Base-by-base conservation (phyloP, 64 coral and sea anemone genomes). In the Anthopleura sola region DNA sequence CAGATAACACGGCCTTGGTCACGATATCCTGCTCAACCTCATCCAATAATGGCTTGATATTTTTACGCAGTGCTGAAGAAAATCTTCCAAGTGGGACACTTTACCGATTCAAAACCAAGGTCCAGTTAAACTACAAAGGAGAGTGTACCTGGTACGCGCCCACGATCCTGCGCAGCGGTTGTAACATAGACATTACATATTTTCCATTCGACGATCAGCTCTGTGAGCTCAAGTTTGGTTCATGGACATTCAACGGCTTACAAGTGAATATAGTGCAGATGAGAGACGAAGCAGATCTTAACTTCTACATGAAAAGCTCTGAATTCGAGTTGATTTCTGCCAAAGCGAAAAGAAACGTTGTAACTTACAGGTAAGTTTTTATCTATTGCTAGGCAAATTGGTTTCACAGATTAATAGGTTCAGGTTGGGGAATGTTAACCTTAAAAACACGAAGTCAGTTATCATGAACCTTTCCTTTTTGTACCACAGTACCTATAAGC, bases 141-240 rank as follows among this genome's bases (percentile, higher is more conserved):
- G 60, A 28, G 64, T 90, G 91, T 23, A 92, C 90, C 0, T 97
- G 94, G 94, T 97, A 87, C 24, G 94, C 94, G 40, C 94, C 94
- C 38, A 92, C 94, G 14, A 97, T 97, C 23, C 47, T 97, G 17
- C 94, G 87, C 54, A 97, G 94, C 33, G 87, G 94, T 34, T 97
- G 94, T 81, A 87, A 87, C 49, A 97, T 97, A 46, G 94, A 97
- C 55, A 97, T 97, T 32, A 93, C 94, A 15, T 97, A 97, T 53
- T 97, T 97, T 51, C 94, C 94, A 5, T 97, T 97, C 37, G 94
- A 97, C 36, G 94, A 97, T 55, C 94, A 97, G 37, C 49, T 90
- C 39, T 97, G 94, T 87, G 87, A 97, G 83, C 69, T 97, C 18
- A 97, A 97, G 84, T 97, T 97, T 68, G 94, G 94, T 10, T 97